Evolutionary conservation across 2,113 vertebrate genomes (phyloP), one percentile per base, ranked within the genome.

Genomic region (Diadophis punctatus): DNA sequence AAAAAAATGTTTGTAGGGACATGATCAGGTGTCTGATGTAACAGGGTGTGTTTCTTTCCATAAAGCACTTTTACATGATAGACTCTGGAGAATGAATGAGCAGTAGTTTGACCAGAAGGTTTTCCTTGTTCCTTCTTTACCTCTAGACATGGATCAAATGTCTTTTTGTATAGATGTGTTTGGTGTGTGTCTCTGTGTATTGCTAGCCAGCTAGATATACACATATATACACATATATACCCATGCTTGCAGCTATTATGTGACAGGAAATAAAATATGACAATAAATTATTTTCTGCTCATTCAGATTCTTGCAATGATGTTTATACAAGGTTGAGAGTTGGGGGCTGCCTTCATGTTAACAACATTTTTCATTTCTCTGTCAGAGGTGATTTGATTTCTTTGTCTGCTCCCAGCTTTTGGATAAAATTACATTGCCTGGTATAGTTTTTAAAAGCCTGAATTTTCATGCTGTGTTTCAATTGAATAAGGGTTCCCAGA

Each of bases 361-460:
- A 86, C 87, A 80, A 84, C 8, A 92, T 89, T 34, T 86, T 86
- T 92, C 53, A 60, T 90, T 90, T 86, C 85, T 86, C 68, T 90
- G 53, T 86, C 55, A 90, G 53, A 60, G 53, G 49, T 39, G 23
- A 89, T 91, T 60, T 89, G 55, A 88, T 91, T 85, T 52, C 23
- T 84, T 93, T 51, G 27, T 48, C 23, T 52, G 68, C 63, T 84
- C 46, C 43, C 14, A 51, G 52, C n/a, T 91, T 93, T 89, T 86
- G 90, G 53, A 89, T 89, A 89, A 93, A 93, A 89, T 93, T 85
- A 93, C 68, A 63, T 91, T 23, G 86, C 90, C 68, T 91, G 87
- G 68, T 68, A 89, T 91, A 60, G 49, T 86, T 88, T 89, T 89
- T 51, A 63, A 91, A 91, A 85, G 43, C 16, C 46, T 58, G 52